Base-by-base conservation (phyloP, 2,797 vertebrate genomes). In the Gymnoscopelus microlampas region DNA sequence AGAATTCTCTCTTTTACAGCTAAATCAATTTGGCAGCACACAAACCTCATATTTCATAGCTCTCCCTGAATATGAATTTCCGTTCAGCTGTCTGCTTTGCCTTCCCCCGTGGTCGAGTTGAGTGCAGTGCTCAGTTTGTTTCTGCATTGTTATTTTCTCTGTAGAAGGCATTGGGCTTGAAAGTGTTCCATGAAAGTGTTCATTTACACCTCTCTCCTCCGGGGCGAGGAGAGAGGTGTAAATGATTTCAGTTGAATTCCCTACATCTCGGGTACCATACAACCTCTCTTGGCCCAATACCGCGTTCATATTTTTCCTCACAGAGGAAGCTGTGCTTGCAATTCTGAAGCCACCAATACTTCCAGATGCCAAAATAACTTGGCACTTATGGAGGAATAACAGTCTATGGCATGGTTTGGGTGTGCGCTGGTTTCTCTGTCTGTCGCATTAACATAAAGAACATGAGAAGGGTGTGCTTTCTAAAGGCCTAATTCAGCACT, bases 11-110 rank as follows among this genome's bases (percentile, higher is more conserved):
- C 87, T 91, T 88, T 88, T 86, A 86, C 76, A 70, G 83, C 77
- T 87, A 88, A 92, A 91, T 93, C 86, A 90, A 91, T 93, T 90
- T 91, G 85, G 78, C 78, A 74, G 77, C 83, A 63, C 73, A 80
- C 78, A 82, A 84, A 84, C 83, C 87, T 89, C 78, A 68, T 83
- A 87, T 87, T 91, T 91, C 87, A 87, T 61, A 77, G 82, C 69
- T 71, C 69, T 71, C 77, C 78, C 69, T 65, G 82, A 81, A 82
- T 87, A 85, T 81, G 82, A 89, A 82, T 89, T 44, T 87, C 73
- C 74, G 80, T 86, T 80, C 74, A 64, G 76, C 79, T 63, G 14
- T 84, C 80, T 80, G 86, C 78, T 78, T 80, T 85, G 86, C 85
- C 87, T 88, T 90, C 83, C 85, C 86, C 70, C 68, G 83, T 84